Base-by-base conservation (phyloP, 2,797 vertebrate genomes). In the Sebastes itinus region DNA sequence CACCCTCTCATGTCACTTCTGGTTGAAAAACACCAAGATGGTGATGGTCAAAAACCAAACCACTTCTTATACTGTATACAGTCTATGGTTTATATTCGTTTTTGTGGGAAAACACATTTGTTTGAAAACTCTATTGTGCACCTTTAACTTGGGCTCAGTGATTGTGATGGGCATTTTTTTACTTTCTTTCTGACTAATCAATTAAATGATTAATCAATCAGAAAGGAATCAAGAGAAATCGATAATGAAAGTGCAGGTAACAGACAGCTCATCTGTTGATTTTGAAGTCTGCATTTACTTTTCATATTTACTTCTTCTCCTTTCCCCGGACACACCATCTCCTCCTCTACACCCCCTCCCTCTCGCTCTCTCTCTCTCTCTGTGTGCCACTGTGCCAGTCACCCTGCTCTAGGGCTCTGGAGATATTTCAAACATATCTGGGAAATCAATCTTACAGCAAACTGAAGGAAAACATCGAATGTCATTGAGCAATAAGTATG, bases 401-500 rank as follows among this genome's bases (percentile, higher is more conserved):
- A 92, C 89, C 94, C 92, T 95, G 97, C 97, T 97, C 92, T 91
- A 94, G 96, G 97, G 96, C 94, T 96, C 95, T 92, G 91, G 95
- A 97, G 97, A 96, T 97, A 97, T 97, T 98, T 98, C 96, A 96
- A 95, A 97, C 95, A 94, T 95, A 96, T 95, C 95, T 91, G 95
- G 93, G 95, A 97, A 97, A 97, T 97, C 97, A 97, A 96, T 97
- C 96, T 97, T 97, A 98, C 97, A 97, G 96, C 95, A 97, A 98
- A 98, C 97, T 95, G 97, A 97, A 98, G 96, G 96, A 96, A 98
- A 97, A 95, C 95, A 96, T 96, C 95, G 95, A 98, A 99, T 98
- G 97, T 97, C 97, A 98, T 97, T 97, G 97, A 98, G 96, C 97
- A 98, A 98, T 97, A 96, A 97, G 96, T 96, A 97, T 96, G 94